Percentiles rank a stretch among this genome's conserved stretches.
phyloP scores from a whole-genome alignment of 2,113 vertebrate species.

The Cebus imitator region DNA sequence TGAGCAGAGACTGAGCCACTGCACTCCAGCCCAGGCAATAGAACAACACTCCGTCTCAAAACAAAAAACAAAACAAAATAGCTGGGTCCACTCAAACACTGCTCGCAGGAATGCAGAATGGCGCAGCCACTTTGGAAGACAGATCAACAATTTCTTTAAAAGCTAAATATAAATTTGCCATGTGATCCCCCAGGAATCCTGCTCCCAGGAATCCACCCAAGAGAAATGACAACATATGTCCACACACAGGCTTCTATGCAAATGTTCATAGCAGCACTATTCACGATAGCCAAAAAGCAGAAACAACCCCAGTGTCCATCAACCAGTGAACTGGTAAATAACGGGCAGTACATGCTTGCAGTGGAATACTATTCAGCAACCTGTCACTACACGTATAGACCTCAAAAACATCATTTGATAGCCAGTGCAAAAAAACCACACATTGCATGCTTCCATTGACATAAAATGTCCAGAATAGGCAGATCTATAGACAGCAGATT shows the following conservation, averaged over 20 bases:
- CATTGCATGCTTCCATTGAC: accelerated
- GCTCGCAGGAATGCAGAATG: accelerated
- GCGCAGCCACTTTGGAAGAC: not conserved
- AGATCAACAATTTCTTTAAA: not conserved
- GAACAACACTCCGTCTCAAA: too few relatives aligned
- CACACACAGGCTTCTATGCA: not conserved
- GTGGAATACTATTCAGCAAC: not conserved
- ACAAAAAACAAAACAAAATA: not conserved
- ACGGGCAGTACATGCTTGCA: accelerated
- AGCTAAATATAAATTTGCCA: not conserved
- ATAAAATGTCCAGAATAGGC: not conserved
- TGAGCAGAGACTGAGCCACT: too few relatives aligned
- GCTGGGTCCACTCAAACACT: not conserved
- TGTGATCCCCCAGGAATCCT: constrained; percentile 6
- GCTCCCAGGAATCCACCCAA: not conserved
- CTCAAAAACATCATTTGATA: too few relatives aligned
- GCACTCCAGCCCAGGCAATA: too few relatives aligned
- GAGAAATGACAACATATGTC: not conserved
- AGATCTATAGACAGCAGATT: accelerated
- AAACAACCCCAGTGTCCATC: not conserved
- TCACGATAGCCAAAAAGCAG: not conserved
- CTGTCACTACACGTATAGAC: accelerated
- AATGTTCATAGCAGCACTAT: accelerated
- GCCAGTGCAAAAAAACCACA: not conserved
- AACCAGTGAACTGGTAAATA: not conserved